Evolutionary conservation across 2,888 invertebrate species (phyloP), one percentile per base, ranked within the genome.

Genomic region (Eupithecia tripunctaria): DNA sequence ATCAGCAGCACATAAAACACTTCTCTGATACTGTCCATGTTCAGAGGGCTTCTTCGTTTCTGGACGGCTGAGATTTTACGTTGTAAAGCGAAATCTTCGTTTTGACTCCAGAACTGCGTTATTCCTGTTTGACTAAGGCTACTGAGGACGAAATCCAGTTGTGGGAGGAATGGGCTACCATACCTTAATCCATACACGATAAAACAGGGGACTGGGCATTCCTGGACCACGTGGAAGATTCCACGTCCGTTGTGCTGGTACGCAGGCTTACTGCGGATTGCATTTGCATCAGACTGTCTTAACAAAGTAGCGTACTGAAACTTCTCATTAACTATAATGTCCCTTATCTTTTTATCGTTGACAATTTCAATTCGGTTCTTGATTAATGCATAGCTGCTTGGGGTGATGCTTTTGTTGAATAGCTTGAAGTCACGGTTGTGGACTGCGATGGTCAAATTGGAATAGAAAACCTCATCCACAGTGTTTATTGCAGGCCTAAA

Each of bases 181-280:
- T 95, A 95, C n/a, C 93, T 91, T 14, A 95, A 85, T 0, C 95
- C 95, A 74, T 95, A 95, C 0, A 95, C 95, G 0, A 95, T 92
- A 25, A 92, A 91, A 81, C 95, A 95, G 0, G 95, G 95, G 0
- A 95, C 89, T 18, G 95, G 95, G 78, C 96, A 95, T 38, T 94
- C 92, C 12, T 81, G 78, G 82, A 95, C 92, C 0, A 91, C 86
- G 78, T 95, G 95, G 75, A 89, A 95, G 0, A 95, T 56, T 0
- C 94, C 93, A 56, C 92, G 90, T 0, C 95, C 95, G 41, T 89
- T 80, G 18, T 80, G 68, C 81, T 89, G 87, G 76, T 93, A 91
- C 0, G 81, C 73, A 56, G 84, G 82, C 74, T 88, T 90, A 27
- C 86, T 84, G 18, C 84, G 85, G 1, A 94, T 86, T 43, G 84